Evolutionary conservation across 2,888 invertebrate species (phyloP), one percentile per base, ranked within the genome.

Genomic region (Plutella xylostella): DNA sequence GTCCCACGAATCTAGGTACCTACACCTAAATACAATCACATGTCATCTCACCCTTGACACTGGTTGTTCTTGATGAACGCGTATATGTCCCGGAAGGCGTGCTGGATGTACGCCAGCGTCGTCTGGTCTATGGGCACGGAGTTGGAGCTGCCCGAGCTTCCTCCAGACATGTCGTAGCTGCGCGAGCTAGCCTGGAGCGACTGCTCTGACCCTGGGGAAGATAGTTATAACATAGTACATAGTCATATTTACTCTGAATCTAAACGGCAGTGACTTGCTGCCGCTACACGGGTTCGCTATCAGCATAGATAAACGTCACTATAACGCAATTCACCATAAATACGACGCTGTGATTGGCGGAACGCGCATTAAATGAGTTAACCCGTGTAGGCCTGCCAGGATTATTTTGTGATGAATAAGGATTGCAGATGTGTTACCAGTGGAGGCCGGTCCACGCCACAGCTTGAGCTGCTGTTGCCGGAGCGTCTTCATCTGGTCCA

Each of bases 401-500:
- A n/a, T n/a, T n/a, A n/a, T n/a, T n/a, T n/a, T n/a, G n/a, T n/a
- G n/a, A n/a, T n/a, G n/a, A n/a, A n/a, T n/a, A n/a, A n/a, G n/a
- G n/a, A n/a, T n/a, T n/a, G n/a, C n/a, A 15, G 17, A 2, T 17
- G 4, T 7, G 17, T 15, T 63, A 80, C 82, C 73, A 31, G 79
- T 79, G 11, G 74, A 77, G 0, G 61, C 60, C 2, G 65, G 63
- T 22, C 58, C 63, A 42, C 71, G 63, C 84, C 84, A 84, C 18
- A 77, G 48, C 44, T 66, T 63, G 33, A 76, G 63, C 51, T 77
- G 79, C 45, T 83, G 80, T 48, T 77, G 75, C 51, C 85, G 83
- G 7, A 86, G 73, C 45, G 84, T 77, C 54, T 87, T 80, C 58
- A 90, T 78, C 66, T 89, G 88, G 15, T 85, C 73, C 42, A 88